Conservation (phyloP, 2,888 invertebrate genomes). For the Lepidocyrtoides sp. region DNA sequence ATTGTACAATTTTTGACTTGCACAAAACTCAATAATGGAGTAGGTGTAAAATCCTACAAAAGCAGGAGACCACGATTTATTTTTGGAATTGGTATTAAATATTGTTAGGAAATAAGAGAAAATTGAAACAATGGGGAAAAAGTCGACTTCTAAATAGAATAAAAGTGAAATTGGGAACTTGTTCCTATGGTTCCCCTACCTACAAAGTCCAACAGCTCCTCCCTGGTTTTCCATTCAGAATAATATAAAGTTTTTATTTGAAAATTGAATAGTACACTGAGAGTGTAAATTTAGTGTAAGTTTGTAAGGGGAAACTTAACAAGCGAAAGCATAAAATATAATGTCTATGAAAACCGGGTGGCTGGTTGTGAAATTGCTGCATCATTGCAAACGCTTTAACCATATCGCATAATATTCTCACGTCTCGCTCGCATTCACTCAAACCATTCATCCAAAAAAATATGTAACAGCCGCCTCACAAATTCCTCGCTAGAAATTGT, state of each 20-base stretch:
- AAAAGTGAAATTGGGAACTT: not conserved
- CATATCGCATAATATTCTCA: conserved; percentile 14
- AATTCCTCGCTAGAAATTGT: conserved; percentile 52
- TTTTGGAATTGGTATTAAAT: not conserved
- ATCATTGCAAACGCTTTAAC: conserved; percentile 19
- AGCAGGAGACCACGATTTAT: not conserved
- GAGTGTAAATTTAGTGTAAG: not conserved
- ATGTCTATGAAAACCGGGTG: not conserved
- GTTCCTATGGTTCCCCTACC: not conserved
- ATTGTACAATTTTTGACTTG: not conserved
- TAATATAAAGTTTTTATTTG: not conserved
- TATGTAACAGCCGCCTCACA: conserved; percentile 12
- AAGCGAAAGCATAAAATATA: not conserved
- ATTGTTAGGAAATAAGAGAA: conserved; percentile 50
- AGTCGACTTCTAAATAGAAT: too few species aligned
- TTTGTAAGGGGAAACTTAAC: not conserved
- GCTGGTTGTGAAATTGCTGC: not conserved
- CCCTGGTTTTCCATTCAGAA: not conserved
- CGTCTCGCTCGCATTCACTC: conserved; percentile 9
- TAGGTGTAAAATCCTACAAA: not conserved
- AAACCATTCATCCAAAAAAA: conserved; percentile 25
- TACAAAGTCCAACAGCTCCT: not conserved
- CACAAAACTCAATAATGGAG: not conserved
- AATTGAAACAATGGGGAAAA: conserved; percentile 57
- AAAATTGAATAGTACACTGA: conserved; percentile 2